These are phyloP conservation scores for Lamellibrachia columna DNA, from an alignment of 2,888 invertebrate genomes.

Conservation along the genomic window DNA sequence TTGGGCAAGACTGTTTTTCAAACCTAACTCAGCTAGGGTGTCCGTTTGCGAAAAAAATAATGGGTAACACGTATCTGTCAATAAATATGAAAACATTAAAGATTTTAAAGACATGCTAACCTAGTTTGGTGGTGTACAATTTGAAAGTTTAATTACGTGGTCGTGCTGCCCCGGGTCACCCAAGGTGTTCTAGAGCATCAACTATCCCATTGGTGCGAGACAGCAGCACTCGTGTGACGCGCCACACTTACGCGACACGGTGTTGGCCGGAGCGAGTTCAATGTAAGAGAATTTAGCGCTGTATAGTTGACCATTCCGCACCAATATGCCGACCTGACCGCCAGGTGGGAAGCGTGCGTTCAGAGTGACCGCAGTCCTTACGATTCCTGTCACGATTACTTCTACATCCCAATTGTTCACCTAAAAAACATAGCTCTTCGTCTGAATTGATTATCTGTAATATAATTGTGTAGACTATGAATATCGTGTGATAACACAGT, in stretches of 20 bases:
- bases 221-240: background rate
- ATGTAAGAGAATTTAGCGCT: background rate
- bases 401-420: background rate
- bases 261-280: background rate
- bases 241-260: background rate
- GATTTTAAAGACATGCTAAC: too few species aligned
- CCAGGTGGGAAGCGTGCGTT: background rate
- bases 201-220: background rate
- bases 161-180: too few species aligned
- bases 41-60: too few species aligned
- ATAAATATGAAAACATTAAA: too few species aligned
- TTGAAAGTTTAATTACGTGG: too few species aligned
- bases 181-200: background rate
- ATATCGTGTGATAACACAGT: too few species aligned
- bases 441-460: background rate
- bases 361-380: background rate
- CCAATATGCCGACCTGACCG: background rate
- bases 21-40: too few species aligned
- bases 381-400: background rate
- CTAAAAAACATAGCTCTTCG: background rate
- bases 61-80: too few species aligned
- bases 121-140: too few species aligned
- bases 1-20: too few species aligned
- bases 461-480: too few species aligned
- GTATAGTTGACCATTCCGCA: background rate